These are phyloP conservation scores for Probosciger aterrimus DNA, from an alignment of 2,113 vertebrate species.

Conservation along the genomic window DNA sequence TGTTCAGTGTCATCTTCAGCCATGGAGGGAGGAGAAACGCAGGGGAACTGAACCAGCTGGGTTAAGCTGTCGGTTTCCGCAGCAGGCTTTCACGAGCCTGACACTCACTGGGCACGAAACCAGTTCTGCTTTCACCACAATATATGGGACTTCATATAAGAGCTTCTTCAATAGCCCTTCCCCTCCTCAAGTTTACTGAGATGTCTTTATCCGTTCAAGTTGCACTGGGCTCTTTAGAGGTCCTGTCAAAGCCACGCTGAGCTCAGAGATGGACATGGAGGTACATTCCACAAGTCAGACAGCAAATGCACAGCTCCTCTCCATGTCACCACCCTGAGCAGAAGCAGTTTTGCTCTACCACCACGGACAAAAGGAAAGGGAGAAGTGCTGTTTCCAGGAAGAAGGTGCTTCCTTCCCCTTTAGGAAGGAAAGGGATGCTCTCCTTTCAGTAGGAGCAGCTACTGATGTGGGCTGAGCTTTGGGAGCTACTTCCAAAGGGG, in stretches of 20 bases:
- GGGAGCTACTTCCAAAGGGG: background rate
- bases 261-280: background rate
- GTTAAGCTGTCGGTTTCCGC: background rate
- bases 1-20: background rate
- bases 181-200: background rate
- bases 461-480: background rate
- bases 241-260: background rate
- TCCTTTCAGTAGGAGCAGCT: background rate
- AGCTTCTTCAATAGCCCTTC: background rate
- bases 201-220: background rate
- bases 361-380: background rate
- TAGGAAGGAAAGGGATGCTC: background rate
- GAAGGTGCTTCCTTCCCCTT: background rate
- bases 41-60: background rate
- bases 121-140: background rate
- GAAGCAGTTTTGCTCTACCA: background rate
- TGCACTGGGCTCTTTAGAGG: background rate
- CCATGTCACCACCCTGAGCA: background rate
- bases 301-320: background rate
- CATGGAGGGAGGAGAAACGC: background rate
- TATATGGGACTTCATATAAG: background rate
- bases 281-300: background rate
- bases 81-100: background rate
- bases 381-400: background rate
- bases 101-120: background rate